phyloP scores from a whole-genome alignment of 1,140 invertebrate genomes.

The Trialeurodes vaporariorum region DNA sequence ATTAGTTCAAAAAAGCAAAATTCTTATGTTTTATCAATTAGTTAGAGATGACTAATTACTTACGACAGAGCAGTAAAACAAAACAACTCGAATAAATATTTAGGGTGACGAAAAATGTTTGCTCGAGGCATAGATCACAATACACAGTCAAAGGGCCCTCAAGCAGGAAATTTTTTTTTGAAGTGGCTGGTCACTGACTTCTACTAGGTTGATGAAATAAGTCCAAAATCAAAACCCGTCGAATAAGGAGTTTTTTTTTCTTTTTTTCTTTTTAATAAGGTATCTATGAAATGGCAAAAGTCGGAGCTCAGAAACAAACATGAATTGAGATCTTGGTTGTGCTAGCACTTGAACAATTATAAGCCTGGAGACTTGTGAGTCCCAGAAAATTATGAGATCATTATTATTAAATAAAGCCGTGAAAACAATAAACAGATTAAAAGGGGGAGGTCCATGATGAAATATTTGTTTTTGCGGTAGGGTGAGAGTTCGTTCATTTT shows the following conservation, averaged over 20 bases:
- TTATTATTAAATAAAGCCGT: neutral
- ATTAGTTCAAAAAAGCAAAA: neutral
- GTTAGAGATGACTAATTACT: neutral
- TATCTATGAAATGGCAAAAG: neutral
- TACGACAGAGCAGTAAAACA: neutral
- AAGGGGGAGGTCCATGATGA: neutral
- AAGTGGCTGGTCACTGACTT: too few relatives aligned
- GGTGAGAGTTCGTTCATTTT: neutral
- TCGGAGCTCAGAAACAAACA: neutral
- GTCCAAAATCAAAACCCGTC: neutral
- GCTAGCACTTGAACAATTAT: too few relatives aligned
- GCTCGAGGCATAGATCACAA: neutral
- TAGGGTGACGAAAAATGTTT: neutral
- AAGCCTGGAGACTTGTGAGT: too few relatives aligned
- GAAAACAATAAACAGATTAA: neutral
- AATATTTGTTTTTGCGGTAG: neutral
- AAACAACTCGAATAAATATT: neutral
- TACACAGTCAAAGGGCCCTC: neutral
- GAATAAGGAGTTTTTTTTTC: neutral
- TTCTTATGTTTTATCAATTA: neutral
- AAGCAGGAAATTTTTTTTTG: neutral
- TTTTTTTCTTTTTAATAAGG: neutral
- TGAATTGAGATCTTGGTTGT: too few relatives aligned
- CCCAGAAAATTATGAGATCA: neutral
- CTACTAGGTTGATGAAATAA: too few relatives aligned